These are phyloP conservation scores for Menura novaehollandiae DNA, from an alignment of 2,113 vertebrate species.

Conservation along the genomic window DNA sequence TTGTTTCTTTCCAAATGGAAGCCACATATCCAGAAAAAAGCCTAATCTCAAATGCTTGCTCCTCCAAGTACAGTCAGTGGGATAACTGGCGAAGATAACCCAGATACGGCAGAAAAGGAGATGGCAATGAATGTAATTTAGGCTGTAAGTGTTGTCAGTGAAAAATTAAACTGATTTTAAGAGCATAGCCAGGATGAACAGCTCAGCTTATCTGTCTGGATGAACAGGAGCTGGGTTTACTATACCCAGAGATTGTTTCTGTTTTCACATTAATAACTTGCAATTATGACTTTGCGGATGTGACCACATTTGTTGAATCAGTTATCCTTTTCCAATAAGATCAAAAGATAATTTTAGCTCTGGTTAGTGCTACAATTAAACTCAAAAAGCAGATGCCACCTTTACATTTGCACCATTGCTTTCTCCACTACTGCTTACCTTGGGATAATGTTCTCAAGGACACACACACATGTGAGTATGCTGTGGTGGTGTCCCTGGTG, in stretches of 20 bases:
- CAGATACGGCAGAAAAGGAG: not conserved
- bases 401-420: not conserved
- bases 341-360: not conserved
- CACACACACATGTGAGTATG: rapidly evolving
- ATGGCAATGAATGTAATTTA: not conserved
- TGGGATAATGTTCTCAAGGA: not conserved
- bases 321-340: not conserved
- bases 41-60: not conserved
- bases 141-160: not conserved
- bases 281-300: not conserved
- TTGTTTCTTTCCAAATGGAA: not conserved
- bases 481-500: rapidly evolving
- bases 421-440: not conserved
- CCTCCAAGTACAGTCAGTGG: not conserved
- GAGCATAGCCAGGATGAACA: not conserved
- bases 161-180: not conserved
- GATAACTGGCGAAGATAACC: not conserved
- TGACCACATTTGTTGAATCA: not conserved
- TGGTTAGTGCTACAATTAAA: not conserved
- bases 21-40: not conserved
- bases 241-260: not conserved
- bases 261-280: not conserved
- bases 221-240: not conserved
- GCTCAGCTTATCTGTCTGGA: not conserved
- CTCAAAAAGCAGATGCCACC: not conserved